Percentiles rank a stretch among this genome's conserved stretches.
Conservation (phyloP, 2,888 invertebrate species). For the Acleris sparsana region DNA sequence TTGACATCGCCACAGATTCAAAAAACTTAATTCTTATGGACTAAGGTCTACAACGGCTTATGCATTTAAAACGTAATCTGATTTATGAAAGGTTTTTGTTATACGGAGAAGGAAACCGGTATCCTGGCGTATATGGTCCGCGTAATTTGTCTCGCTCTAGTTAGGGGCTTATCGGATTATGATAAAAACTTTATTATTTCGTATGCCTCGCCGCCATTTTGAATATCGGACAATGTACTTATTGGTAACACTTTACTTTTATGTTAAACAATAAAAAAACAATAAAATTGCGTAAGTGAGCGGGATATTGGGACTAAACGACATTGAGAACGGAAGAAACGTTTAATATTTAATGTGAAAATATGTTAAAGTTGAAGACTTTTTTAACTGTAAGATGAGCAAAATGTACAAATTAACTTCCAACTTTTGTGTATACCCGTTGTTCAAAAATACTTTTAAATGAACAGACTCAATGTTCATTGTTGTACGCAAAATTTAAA, state of each 20-base stretch:
- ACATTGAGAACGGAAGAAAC: constrained; percentile 16
- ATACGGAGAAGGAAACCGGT: constrained; percentile 13
- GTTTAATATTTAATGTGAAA: neutral
- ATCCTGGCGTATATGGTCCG: constrained; percentile 9
- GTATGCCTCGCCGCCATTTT: neutral
- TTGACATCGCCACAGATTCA: neutral
- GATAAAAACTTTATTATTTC: constrained; percentile 7
- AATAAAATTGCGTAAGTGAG: constrained; percentile 25
- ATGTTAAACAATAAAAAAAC: constrained; percentile 17
- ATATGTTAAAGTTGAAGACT: neutral
- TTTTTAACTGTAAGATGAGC: neutral
- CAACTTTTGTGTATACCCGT: neutral
- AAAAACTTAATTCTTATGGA: neutral
- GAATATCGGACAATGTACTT: constrained; percentile 7
- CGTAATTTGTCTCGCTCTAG: constrained; percentile 14
- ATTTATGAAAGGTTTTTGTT: constrained; percentile 13
- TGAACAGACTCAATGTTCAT: neutral
- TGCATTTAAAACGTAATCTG: neutral
- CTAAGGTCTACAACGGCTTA: neutral
- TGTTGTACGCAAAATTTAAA: neutral
- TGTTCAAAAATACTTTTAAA: neutral
- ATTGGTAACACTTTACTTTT: constrained; percentile 5
- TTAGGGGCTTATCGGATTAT: constrained; percentile 14
- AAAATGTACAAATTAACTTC: neutral
- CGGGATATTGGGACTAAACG: constrained; percentile 15